phyloP scores from a whole-genome alignment of 2,113 vertebrate species.

The Tinamus guttatus region DNA sequence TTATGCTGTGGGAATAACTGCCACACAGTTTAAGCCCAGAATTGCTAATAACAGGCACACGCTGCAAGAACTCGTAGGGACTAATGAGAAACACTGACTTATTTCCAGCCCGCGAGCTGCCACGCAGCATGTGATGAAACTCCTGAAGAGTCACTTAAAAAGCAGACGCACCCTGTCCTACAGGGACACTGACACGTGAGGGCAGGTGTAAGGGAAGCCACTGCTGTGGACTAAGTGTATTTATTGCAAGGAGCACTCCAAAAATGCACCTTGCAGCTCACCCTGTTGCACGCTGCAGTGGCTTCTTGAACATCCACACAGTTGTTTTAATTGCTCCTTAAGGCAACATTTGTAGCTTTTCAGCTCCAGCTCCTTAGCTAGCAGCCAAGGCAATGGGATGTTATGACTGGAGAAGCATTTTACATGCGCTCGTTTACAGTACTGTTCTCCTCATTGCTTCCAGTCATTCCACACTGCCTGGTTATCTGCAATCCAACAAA shows the following conservation, averaged over 20 bases:
- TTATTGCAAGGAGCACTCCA: not conserved
- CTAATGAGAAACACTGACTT: slow-evolving; percentile 1
- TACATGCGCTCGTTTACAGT: not conserved
- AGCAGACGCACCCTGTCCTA: not conserved
- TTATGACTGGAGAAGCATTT: not conserved
- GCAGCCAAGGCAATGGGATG: not conserved
- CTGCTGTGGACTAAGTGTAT: not conserved
- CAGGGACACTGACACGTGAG: not conserved
- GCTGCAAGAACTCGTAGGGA: not conserved
- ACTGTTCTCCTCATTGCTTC: not conserved
- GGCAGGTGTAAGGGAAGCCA: not conserved
- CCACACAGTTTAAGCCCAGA: not conserved
- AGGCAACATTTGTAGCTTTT: not conserved
- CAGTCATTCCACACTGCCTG: not conserved
- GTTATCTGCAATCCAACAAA: not conserved
- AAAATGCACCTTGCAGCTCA: no score
- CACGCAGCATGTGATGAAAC: not conserved
- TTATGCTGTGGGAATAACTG: not conserved
- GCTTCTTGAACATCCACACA: not conserved
- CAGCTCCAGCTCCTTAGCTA: not conserved
- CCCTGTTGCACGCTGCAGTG: rapidly evolving
- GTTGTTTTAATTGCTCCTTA: not conserved
- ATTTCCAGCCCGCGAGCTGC: not conserved
- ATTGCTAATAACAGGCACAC: not conserved
- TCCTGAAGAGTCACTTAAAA: not conserved